These are phyloP conservation scores for Amblyraja radiata DNA, from an alignment of 2,797 vertebrate species.

Conservation along the genomic window DNA sequence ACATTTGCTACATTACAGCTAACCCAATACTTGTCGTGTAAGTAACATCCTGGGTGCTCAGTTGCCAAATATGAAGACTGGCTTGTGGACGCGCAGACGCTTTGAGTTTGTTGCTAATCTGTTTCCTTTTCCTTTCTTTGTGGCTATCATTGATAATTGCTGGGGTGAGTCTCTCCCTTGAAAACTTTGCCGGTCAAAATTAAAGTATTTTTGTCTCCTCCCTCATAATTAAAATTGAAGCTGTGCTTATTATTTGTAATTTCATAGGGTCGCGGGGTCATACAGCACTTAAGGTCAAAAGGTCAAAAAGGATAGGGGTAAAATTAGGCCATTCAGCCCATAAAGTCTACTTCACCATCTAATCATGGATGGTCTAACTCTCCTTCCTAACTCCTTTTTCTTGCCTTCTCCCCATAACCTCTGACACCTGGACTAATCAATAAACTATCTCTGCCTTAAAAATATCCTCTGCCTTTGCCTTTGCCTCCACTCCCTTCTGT, in stretches of 20 bases:
- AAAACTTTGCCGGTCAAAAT: neutral
- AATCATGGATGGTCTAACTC: too few relatives aligned
- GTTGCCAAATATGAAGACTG: conserved; percentile 19
- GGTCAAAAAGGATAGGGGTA: too few relatives aligned
- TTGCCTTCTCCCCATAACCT: too few relatives aligned
- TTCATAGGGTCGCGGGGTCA: too few relatives aligned
- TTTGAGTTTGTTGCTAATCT: conserved; percentile 2
- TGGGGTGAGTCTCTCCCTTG: neutral
- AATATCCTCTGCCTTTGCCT: too few relatives aligned
- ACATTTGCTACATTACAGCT: neutral
- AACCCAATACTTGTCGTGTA: neutral
- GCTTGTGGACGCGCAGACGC: neutral
- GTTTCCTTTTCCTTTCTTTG: neutral
- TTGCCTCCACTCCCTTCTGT: too few relatives aligned
- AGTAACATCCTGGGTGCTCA: neutral
- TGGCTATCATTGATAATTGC: conserved; percentile 26
- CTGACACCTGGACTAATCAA: too few relatives aligned
- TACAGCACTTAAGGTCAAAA: too few relatives aligned
- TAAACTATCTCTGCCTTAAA: too few relatives aligned
- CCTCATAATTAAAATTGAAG: neutral
- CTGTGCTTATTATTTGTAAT: neutral
- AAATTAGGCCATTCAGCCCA: too few relatives aligned
- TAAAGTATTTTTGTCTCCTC: neutral
- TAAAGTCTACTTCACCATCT: too few relatives aligned
- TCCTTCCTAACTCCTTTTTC: too few relatives aligned